phyloP scores from a whole-genome alignment of 2,888 invertebrate genomes.

The Tipula unca region DNA sequence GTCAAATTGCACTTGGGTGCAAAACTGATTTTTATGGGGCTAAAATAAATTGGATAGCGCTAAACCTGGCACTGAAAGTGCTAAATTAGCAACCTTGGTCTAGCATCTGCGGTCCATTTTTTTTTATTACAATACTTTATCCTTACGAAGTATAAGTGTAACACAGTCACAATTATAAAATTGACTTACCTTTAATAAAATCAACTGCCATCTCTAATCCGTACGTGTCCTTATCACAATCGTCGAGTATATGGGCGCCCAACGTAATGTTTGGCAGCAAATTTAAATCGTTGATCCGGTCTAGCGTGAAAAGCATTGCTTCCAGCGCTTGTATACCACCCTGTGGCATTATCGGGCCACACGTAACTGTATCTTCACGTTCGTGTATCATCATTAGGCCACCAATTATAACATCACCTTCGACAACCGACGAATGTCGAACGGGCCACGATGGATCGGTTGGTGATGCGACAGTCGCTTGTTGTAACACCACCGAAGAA shows the following conservation, averaged over 20 bases:
- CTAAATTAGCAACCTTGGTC: too few species aligned
- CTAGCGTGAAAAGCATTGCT: slow-evolving; percentile 85
- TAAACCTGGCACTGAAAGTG: too few species aligned
- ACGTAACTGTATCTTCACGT: slow-evolving; percentile 75
- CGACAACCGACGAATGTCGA: slow-evolving; percentile 76
- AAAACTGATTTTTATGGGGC: too few species aligned
- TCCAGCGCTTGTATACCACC: slow-evolving; percentile 84
- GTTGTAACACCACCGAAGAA: not conserved
- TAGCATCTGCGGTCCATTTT: too few species aligned
- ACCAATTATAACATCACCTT: slow-evolving; percentile 81
- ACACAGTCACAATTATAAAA: not conserved
- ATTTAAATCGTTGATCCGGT: slow-evolving; percentile 60
- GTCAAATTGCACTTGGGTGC: too few species aligned
- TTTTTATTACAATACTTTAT: too few species aligned
- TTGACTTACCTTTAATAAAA: slow-evolving; percentile 82
- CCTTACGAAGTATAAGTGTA: too few species aligned
- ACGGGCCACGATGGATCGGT: slow-evolving; percentile 56
- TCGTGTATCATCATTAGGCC: slow-evolving; percentile 95
- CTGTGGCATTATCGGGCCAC: slow-evolving; percentile 91
- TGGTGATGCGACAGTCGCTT: not conserved
- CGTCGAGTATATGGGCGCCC: slow-evolving; percentile 85
- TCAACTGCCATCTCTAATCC: slow-evolving; percentile 93
- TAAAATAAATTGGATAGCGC: too few species aligned
- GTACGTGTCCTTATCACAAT: slow-evolving; percentile 93
- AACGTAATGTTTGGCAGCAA: slow-evolving; percentile 69